Percentiles rank a stretch among this genome's conserved stretches.
Evolutionary conservation across 2,797 vertebrate genomes (phyloP).

Genomic region (Nannoperca obscura): DNA sequence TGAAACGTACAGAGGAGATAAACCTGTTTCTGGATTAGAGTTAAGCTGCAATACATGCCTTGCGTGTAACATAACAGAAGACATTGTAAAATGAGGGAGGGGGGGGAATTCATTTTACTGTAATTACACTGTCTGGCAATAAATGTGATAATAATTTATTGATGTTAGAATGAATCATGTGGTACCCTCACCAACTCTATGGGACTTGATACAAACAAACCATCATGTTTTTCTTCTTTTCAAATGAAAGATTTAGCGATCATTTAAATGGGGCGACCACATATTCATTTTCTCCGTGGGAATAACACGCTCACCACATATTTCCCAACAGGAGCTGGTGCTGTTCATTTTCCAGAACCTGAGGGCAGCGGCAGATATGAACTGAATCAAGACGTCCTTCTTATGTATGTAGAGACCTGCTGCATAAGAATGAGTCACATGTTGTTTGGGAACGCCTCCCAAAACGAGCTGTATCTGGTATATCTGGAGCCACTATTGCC

Average conservation of each 20-base stretch:
- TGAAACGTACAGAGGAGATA: not conserved
- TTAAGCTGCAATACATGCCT: not conserved
- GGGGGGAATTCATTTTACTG: constrained; percentile 2
- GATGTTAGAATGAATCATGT: constrained; percentile 11
- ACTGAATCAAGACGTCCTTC: not conserved
- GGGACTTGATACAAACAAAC: not conserved
- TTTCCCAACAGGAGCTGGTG: constrained; percentile 17
- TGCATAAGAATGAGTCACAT: not conserved
- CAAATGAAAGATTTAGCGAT: constrained; percentile 29
- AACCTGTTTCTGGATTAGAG: not conserved
- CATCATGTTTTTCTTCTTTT: not conserved
- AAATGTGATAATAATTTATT: constrained; percentile 38
- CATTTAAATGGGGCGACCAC: not conserved
- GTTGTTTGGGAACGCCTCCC: not conserved
- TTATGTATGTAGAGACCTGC: not conserved
- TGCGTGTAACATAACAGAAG: not conserved
- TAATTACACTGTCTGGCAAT: constrained; percentile 35
- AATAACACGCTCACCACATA: constrained; percentile 13
- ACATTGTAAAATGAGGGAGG: constrained; percentile 15
- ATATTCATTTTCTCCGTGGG: constrained; percentile 4
- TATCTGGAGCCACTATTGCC: not conserved
- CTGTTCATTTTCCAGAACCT: constrained; percentile 7
- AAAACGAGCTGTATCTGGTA: not conserved
- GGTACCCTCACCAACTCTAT: not conserved
- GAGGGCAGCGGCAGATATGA: constrained; percentile 10